phyloP scores from a whole-genome alignment of 2,797 vertebrate genomes.

The Fundulus diaphanus region DNA sequence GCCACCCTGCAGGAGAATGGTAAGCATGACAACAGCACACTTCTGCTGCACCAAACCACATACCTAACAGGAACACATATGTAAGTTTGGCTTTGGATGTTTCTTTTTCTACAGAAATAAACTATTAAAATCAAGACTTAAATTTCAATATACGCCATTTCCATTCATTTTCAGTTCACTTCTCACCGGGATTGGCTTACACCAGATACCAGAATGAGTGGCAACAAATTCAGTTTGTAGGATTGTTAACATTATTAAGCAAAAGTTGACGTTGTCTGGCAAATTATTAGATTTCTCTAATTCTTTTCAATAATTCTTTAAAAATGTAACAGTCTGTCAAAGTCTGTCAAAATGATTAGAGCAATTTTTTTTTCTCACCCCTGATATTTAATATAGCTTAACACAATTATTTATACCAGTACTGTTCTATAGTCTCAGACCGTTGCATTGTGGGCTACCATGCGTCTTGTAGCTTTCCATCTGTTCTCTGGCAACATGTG shows the following conservation, averaged over 20 bases:
- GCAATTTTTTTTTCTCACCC: neutral
- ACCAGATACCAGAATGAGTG: neutral
- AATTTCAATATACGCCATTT: no score
- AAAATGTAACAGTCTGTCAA: constrained; percentile 1
- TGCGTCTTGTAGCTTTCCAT: constrained; percentile 54
- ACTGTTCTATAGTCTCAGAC: constrained; percentile 49
- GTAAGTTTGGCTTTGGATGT: no score
- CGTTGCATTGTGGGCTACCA: constrained; percentile 36
- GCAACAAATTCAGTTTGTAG: neutral
- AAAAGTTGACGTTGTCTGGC: neutral
- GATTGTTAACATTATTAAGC: neutral
- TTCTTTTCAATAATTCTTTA: no score
- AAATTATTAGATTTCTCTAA: neutral
- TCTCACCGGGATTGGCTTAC: neutral
- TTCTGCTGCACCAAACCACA: no score
- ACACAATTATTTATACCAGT: constrained; percentile 2
- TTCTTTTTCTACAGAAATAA: neutral
- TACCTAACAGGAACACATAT: no score
- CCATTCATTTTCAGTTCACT: neutral
- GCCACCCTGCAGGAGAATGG: no score
- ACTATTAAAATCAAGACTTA: neutral
- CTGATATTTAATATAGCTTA: neutral
- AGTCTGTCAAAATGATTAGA: neutral
- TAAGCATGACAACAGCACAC: no score
- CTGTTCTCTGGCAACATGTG: constrained; percentile 68